These are phyloP conservation scores for Phocoena phocoena DNA, from an alignment of 2,113 vertebrate genomes.

Conservation along the genomic window DNA sequence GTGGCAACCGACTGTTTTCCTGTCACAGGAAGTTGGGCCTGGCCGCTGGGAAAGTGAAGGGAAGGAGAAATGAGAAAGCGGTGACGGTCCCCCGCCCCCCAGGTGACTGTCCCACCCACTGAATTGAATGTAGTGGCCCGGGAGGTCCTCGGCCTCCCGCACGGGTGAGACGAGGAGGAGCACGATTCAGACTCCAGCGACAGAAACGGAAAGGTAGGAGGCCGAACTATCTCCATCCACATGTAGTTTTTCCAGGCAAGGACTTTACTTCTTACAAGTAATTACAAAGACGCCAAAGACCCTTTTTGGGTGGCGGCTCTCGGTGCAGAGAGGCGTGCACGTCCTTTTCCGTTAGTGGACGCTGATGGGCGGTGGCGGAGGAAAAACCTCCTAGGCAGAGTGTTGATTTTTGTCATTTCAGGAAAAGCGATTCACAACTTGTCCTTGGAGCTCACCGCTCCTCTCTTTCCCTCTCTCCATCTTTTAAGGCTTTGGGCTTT, in stretches of 20 bases:
- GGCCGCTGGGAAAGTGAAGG: background rate
- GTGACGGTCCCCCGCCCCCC: background rate
- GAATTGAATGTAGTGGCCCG: conserved; percentile 52
- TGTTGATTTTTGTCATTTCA: background rate
- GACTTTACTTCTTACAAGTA: background rate
- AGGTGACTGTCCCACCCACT: background rate
- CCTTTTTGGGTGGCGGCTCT: background rate
- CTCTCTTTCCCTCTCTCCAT: background rate
- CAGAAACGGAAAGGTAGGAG: background rate
- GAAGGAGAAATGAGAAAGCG: background rate
- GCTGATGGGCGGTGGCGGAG: background rate
- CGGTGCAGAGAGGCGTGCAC: background rate
- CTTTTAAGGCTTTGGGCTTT: background rate
- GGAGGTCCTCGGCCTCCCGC: background rate
- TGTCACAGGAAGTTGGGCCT: conserved; percentile 60
- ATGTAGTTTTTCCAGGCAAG: conserved; percentile 47
- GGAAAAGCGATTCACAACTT: background rate
- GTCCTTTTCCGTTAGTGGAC: background rate
- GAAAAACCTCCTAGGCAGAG: background rate
- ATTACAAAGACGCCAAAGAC: background rate
- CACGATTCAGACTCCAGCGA: background rate
- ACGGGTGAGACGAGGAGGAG: background rate
- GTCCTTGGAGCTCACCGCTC: background rate
- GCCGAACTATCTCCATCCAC: background rate
- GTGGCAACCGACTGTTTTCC: background rate